A percentile compares a stretch with the other conserved stretches of the same genome.
Evolutionary conservation across 2,113 vertebrate species (phyloP).

Genomic region (Leptobrachium ailaonicum): DNA sequence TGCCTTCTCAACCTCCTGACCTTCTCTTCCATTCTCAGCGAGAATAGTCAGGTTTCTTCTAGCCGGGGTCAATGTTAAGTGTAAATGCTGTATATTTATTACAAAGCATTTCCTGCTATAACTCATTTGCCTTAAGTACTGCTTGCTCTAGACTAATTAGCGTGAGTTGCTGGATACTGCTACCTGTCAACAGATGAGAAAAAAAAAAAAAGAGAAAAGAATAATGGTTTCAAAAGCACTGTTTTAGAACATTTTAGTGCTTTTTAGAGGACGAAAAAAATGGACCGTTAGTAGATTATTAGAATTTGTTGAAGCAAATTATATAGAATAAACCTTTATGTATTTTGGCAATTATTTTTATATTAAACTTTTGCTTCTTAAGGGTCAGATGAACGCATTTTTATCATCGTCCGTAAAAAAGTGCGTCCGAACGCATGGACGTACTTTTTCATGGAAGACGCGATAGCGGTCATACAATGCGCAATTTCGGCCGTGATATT

Average conservation of each 20-base stretch:
- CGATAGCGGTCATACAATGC: no score
- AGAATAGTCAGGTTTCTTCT: conserved; percentile 29
- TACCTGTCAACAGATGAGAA: conserved; percentile 34
- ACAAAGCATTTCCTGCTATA: conserved; percentile 43
- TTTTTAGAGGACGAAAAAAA: neutral
- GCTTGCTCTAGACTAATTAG: conserved; percentile 40
- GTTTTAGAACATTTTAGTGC: neutral
- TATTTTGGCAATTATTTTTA: neutral
- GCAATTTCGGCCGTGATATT: no score
- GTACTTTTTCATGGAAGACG: no score
- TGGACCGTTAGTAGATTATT: neutral
- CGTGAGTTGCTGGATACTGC: conserved; percentile 28
- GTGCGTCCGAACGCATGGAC: no score
- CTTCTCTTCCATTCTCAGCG: conserved; percentile 15
- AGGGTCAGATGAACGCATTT: no score
- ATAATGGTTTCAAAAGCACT: neutral
- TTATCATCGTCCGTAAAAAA: no score
- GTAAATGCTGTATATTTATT: conserved; percentile 47
- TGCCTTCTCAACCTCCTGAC: conserved; percentile 37
- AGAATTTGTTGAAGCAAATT: neutral
- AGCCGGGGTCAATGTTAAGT: conserved; percentile 44
- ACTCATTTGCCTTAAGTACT: conserved; percentile 43
- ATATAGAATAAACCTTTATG: neutral
- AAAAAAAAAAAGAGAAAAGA: conserved; percentile 21
- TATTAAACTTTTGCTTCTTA: neutral